Base-by-base conservation (phyloP, 2,113 vertebrate genomes). In the Platichthys stellatus region DNA sequence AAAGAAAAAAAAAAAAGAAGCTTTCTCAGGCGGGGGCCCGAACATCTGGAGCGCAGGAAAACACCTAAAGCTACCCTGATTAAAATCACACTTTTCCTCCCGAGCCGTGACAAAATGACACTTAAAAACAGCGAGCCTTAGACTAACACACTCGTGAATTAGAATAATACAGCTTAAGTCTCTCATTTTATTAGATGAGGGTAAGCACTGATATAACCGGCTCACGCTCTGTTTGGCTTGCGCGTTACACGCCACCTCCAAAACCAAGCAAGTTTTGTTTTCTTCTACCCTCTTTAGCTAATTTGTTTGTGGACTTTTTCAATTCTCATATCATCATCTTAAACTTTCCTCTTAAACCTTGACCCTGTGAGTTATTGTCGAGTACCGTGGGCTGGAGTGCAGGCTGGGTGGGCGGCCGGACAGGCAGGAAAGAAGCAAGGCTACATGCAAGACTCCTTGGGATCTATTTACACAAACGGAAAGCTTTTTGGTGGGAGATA, bases 391-490 rank as follows among this genome's bases (percentile, higher is more conserved):
- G 85, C 80, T 81, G 71, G 72, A 69, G 69, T 49, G 60, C 86
- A 38, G 84, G 81, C 86, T 87, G 89, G 89, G 89, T 91, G 90
- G 91, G 86, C 90, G 69, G 82, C 71, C 56, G 43, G 78, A 79
- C 74, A 83, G 59, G 83, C 80, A 89, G 80, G 81, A 84, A 84
- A 86, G 78, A 82, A 80, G 83, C 85, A 89, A 84, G 79, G 70
- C 83, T 91, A 57, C 43, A 54, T 80, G 47, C 47, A 51, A 81
- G 85, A 82, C 83, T 87, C 82, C 83, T 72, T 90, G 83, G 86
- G 87, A 88, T 90, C 72, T 96, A 96, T 97, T 97, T 97, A 97
- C 95, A 97, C 95, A 96, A 96, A 92, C 92, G 93, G 94, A 94
- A 95, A 95, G 94, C 95, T 95, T 93, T 91, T 87, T 88, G 89